Conservation (phyloP, 2,113 vertebrate genomes). For the Rhodinocichla rosea region DNA sequence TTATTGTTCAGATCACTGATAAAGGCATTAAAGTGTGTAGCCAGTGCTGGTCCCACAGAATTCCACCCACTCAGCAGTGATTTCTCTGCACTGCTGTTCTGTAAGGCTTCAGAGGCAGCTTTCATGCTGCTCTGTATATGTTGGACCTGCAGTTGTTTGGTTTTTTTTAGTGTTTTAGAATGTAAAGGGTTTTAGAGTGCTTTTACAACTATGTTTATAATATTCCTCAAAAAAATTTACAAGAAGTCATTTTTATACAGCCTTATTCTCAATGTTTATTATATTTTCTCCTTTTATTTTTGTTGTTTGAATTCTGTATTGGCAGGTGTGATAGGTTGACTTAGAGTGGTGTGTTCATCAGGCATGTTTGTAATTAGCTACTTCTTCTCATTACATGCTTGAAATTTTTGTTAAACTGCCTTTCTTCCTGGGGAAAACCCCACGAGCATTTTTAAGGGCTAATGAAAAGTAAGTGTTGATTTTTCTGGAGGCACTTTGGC, state of each 20-base stretch:
- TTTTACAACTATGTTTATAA: background rate
- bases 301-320: background rate
- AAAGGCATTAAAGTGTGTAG: background rate
- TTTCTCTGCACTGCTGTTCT: background rate
- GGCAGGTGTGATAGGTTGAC: background rate
- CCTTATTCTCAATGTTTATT: background rate
- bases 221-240: background rate
- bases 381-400: background rate
- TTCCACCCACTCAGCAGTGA: background rate
- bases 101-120: background rate
- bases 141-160: fast-evolving
- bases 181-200: background rate
- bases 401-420: background rate
- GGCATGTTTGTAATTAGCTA: background rate
- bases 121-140: background rate
- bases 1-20: background rate
- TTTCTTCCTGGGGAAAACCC: background rate
- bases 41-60: background rate
- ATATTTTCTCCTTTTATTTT: background rate
- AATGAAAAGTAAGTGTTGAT: background rate
- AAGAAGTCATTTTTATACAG: background rate
- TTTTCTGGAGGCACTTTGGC: background rate
- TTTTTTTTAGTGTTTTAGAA: background rate
- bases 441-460: background rate
- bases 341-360: background rate